These are phyloP conservation scores for Thalassarche chlororhynchos DNA, from an alignment of 2,113 vertebrate genomes.

Conservation along the genomic window DNA sequence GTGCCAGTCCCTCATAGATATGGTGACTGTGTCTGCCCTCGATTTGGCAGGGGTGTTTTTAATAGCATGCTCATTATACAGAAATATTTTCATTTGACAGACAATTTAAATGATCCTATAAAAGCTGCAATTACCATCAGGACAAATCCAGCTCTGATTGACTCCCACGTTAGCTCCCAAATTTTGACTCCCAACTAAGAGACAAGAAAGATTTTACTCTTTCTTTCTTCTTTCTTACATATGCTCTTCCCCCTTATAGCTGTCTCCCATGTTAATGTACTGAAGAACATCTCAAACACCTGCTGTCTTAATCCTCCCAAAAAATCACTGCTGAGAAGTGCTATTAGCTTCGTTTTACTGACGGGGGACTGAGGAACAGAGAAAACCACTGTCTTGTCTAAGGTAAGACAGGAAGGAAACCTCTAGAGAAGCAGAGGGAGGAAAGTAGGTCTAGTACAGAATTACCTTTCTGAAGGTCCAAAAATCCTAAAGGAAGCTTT, in stretches of 20 bases:
- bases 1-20: constrained; percentile 8
- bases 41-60: constrained; percentile 49
- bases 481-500: neutral
- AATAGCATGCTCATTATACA: constrained; percentile 67
- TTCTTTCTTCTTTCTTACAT: neutral
- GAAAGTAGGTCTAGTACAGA: neutral
- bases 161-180: constrained; percentile 47
- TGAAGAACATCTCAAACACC: neutral
- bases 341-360: neutral
- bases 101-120: constrained; percentile 65
- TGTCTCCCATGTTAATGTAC: neutral
- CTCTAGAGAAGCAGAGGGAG: neutral
- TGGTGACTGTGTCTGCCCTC: constrained; percentile 50
- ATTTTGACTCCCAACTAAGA: constrained; percentile 29
- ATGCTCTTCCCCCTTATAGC: neutral
- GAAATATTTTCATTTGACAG: constrained; percentile 71
- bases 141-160: constrained; percentile 63
- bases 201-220: neutral
- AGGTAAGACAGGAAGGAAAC: neutral
- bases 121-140: constrained; percentile 68
- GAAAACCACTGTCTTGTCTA: neutral
- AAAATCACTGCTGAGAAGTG: neutral
- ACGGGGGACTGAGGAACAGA: neutral
- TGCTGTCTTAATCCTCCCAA: neutral
- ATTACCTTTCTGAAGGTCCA: neutral